A percentile compares a stretch with the other conserved stretches of the same genome.
These are phyloP conservation scores for Acanthurus tractus DNA, from an alignment of 2,797 vertebrate genomes.

Conservation along the genomic window DNA sequence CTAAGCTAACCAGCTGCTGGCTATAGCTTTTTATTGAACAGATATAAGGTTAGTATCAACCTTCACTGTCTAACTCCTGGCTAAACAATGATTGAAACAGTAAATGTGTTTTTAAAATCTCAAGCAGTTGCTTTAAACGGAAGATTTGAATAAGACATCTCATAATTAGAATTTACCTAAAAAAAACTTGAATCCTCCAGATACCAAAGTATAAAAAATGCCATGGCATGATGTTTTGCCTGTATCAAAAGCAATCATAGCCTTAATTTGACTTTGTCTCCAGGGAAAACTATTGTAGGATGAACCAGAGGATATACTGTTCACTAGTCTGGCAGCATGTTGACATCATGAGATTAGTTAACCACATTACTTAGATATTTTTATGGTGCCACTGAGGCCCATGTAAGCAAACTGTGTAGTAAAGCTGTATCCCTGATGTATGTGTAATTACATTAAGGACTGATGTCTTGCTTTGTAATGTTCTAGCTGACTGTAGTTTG, in stretches of 20 bases:
- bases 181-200: not conserved
- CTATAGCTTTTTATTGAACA: not conserved
- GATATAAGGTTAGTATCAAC: not conserved
- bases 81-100: not conserved
- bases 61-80: not conserved
- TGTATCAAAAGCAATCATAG: conserved; percentile 1
- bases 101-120: not conserved
- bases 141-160: not conserved
- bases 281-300: conserved; percentile 7
- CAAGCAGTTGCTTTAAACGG: not conserved
- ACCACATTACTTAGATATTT: conserved; percentile 65
- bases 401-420: conserved; percentile 29
- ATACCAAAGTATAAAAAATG: conserved; percentile 16
- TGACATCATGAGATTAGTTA: conserved; percentile 66
- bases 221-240: conserved; percentile 7
- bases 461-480: conserved; percentile 45
- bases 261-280: conserved; percentile 22
- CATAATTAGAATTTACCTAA: not conserved
- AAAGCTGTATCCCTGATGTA: conserved; percentile 52
- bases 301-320: conserved; percentile 31
- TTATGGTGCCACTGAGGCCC: conserved; percentile 61
- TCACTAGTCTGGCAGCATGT: conserved; percentile 39
- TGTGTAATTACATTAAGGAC: conserved; percentile 65
- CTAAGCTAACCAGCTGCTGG: not conserved
- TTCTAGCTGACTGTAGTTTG: conserved; percentile 34